Percentiles rank a stretch among this genome's conserved stretches.
phyloP scores from a whole-genome alignment of 2,797 vertebrate species.

The Nyctalus aviator region DNA sequence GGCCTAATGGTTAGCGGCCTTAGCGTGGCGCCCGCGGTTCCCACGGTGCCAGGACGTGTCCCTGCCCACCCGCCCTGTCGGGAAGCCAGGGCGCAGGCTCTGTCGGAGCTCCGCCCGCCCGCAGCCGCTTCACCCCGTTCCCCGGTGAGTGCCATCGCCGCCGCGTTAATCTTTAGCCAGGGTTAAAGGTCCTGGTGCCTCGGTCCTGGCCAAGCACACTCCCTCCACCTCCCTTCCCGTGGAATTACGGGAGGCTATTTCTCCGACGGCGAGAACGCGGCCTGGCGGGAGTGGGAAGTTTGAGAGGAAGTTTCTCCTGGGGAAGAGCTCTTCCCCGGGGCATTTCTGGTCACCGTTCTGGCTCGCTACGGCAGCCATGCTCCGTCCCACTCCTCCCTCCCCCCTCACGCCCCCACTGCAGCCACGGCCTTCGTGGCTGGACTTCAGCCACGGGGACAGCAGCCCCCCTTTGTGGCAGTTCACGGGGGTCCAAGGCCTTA shows the following conservation, averaged over 20 bases:
- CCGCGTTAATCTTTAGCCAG: constrained; percentile 50
- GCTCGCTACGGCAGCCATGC: not conserved
- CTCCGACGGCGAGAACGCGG: not conserved
- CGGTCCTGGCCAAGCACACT: not conserved
- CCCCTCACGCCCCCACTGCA: not conserved
- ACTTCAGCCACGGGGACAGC: not conserved
- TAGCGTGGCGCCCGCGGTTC: too few species aligned
- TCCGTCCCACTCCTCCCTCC: rapidly evolving
- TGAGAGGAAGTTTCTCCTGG: not conserved
- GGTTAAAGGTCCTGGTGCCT: not conserved
- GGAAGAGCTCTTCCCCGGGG: not conserved
- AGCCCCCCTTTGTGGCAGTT: not conserved
- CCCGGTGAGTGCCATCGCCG: not conserved
- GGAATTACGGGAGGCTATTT: not conserved
- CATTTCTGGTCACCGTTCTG: not conserved
- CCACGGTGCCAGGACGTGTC: too few species aligned
- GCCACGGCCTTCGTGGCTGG: too few species aligned
- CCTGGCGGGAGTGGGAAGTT: not conserved
- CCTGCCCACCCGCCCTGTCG: not conserved
- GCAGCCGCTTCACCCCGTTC: not conserved
- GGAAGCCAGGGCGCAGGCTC: not conserved
- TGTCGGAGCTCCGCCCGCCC: not conserved
- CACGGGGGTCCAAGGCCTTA: too few species aligned
- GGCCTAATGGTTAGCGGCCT: too few species aligned
- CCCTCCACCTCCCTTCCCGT: not conserved